phyloP scores from a whole-genome alignment of 2,888 invertebrate genomes.

The Diaprepes abbreviatus region DNA sequence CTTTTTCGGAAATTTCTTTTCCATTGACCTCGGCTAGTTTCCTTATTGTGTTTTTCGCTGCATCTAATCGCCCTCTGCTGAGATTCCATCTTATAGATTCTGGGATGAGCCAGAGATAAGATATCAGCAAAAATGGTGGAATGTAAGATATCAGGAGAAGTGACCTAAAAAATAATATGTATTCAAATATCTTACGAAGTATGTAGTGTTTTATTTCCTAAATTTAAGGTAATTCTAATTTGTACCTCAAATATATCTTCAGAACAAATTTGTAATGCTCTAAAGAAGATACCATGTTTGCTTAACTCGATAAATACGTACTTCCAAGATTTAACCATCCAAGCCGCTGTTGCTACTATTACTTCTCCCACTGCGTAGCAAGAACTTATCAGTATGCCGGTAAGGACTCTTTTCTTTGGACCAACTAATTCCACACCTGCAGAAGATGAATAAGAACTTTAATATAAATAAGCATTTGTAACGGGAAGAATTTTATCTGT shows the following conservation, averaged over 20 bases:
- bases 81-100: conserved; percentile 85
- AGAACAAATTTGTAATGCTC: too few species aligned
- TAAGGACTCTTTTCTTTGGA: conserved; percentile 79
- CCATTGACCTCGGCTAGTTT: conserved; percentile 76
- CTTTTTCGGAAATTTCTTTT: conserved; percentile 60
- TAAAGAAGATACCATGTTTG: too few species aligned
- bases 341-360: conserved; percentile 76
- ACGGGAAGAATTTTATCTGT: too few species aligned
- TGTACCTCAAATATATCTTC: too few species aligned
- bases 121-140: conserved; percentile 77
- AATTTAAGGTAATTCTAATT: too few species aligned
- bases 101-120: conserved; percentile 78
- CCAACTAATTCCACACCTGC: conserved; percentile 83
- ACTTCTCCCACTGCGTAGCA: conserved; percentile 81
- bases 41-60: conserved; percentile 73
- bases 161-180: conserved; percentile 54
- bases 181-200: too few species aligned
- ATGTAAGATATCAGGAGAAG: conserved; percentile 71
- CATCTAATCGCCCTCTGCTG: conserved; percentile 72
- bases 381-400: conserved; percentile 78
- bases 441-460: too few species aligned
- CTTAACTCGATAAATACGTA: too few species aligned
- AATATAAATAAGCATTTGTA: too few species aligned
- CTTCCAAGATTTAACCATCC: conserved; percentile 78
- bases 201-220: too few species aligned